A percentile compares a stretch with the other conserved stretches of the same genome.
Evolutionary conservation across 2,113 vertebrate species (phyloP).

Genomic region (Hypomesus transpacificus): DNA sequence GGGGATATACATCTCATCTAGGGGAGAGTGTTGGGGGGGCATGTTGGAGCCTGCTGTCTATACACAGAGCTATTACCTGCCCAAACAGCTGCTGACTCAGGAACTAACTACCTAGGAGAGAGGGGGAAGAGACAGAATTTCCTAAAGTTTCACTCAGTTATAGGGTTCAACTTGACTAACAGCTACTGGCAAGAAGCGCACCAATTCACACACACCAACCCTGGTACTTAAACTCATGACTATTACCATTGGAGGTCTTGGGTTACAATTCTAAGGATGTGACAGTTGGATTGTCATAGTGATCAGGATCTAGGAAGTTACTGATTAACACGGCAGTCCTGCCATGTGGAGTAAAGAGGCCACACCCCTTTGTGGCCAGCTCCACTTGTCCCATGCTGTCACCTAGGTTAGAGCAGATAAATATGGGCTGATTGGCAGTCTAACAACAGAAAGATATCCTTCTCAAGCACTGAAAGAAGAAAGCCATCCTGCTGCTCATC

Average conservation of each 20-base stretch:
- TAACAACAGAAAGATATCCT: neutral
- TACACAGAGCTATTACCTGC: constrained; percentile 25
- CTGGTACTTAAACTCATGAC: neutral
- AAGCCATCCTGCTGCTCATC: too few relatives aligned
- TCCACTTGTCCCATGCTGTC: constrained; percentile 6
- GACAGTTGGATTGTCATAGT: neutral
- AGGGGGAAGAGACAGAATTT: neutral
- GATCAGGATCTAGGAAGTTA: constrained; percentile 5
- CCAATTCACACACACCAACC: neutral
- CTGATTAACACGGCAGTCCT: constrained; percentile 4
- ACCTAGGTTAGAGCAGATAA: neutral
- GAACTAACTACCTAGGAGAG: constrained; percentile 18
- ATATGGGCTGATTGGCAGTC: neutral
- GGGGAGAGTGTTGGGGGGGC: constrained; percentile 30
- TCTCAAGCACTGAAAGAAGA: too few relatives aligned
- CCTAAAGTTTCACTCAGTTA: neutral
- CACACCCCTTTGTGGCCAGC: neutral
- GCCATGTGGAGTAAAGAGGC: neutral
- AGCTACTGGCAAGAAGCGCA: neutral
- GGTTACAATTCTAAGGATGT: neutral
- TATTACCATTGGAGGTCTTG: neutral
- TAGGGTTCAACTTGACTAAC: neutral
- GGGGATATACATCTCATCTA: constrained; percentile 34
- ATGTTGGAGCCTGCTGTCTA: constrained; percentile 40
- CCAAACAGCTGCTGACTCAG: constrained; percentile 25